A percentile compares a stretch with the other conserved stretches of the same genome.
phyloP scores from a whole-genome alignment of 2,888 invertebrate species.

The Hipparchia sbordonii region DNA sequence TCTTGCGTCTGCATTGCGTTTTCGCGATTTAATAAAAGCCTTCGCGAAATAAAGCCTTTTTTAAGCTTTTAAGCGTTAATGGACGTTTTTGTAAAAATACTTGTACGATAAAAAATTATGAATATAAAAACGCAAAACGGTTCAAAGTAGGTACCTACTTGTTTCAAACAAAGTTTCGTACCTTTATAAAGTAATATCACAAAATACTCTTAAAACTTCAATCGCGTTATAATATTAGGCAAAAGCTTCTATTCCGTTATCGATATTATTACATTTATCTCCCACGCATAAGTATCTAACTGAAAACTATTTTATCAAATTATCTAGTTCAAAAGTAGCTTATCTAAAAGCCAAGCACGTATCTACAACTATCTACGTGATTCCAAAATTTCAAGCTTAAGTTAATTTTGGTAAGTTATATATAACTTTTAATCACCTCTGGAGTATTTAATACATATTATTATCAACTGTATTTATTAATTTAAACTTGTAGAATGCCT shows the following conservation, averaged over 20 bases:
- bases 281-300: background rate
- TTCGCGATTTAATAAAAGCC: too few relatives aligned
- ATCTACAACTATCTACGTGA: conserved; percentile 6
- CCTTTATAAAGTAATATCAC: too few relatives aligned
- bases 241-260: too few relatives aligned
- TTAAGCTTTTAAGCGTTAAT: too few relatives aligned
- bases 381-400: conserved; percentile 13
- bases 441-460: background rate
- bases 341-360: conserved; percentile 11
- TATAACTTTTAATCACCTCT: background rate
- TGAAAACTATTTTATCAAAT: conserved; percentile 9
- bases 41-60: too few relatives aligned
- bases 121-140: too few relatives aligned
- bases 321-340: conserved; percentile 13
- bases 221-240: background rate
- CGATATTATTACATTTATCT: background rate
- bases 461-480: background rate
- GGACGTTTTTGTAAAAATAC: too few relatives aligned
- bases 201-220: background rate
- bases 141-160: too few relatives aligned
- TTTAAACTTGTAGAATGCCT: background rate
- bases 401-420: conserved; percentile 13
- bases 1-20: too few relatives aligned
- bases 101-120: too few relatives aligned
- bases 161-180: too few relatives aligned